A percentile compares a stretch with the other conserved stretches of the same genome.
These are phyloP conservation scores for Plutomurus gul DNA, from an alignment of 1,140 invertebrate genomes.

Conservation along the genomic window DNA sequence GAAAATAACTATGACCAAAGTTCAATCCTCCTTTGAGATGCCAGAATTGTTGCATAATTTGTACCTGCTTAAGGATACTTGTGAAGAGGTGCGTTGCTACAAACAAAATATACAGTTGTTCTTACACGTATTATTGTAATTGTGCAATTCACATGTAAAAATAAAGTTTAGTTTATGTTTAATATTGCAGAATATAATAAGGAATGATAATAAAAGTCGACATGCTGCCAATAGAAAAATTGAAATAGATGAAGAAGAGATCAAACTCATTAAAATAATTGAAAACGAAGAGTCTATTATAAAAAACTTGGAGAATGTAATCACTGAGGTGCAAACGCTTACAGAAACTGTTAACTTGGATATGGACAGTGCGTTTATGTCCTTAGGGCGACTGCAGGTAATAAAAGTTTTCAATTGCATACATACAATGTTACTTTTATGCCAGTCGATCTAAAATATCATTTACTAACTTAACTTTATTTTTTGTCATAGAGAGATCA, in stretches of 20 bases:
- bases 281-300: conserved; percentile 76
- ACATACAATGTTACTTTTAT: too few species aligned
- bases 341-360: background rate
- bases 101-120: too few species aligned
- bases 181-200: conserved; percentile 85
- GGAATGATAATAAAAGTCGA: conserved; percentile 78
- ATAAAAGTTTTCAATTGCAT: too few species aligned
- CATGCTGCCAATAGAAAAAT: conserved; percentile 77
- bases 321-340: conserved; percentile 5
- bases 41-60: conserved; percentile 93
- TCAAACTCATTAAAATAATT: conserved; percentile 71
- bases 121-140: conserved; percentile 19
- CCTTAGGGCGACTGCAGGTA: conserved; percentile 39
- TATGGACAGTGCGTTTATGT: conserved; percentile 15
- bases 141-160: background rate
- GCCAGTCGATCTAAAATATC: too few species aligned
- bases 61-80: conserved; percentile 85
- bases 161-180: conserved; percentile 47
- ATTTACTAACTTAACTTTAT: background rate
- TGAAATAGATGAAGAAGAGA: conserved; percentile 77
- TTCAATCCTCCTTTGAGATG: conserved; percentile 63
- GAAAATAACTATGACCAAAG: background rate
- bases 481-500: conserved; percentile 38
- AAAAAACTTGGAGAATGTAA: conserved; percentile 71
- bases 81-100: conserved; percentile 76